Base-by-base conservation (phyloP, 2,888 invertebrate species). In the Tanaodytes sp. region DNA sequence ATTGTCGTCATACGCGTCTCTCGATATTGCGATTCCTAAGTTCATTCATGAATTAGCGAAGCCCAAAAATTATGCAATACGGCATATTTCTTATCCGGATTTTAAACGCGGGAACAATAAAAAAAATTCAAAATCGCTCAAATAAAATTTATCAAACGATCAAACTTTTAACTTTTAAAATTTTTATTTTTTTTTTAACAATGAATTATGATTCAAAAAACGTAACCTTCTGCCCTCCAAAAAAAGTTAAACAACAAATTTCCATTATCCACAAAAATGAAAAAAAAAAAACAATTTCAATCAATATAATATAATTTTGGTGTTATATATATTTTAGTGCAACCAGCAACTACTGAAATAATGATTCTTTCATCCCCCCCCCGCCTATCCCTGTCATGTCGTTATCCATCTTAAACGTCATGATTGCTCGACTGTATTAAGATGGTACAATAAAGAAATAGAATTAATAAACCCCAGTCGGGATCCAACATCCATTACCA, bases 1-100 rank as follows among this genome's bases (percentile, higher is more conserved):
- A 59, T 59, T 66, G 64, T 64, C 52, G 54, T 66, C 51, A 42
- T 64, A 64, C 69, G 64, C 58, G 69, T 58, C 49, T 55, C 51
- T 55, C 49, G 48, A 59, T 55, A 69, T 58, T 55, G 48, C 59
- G 46, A 64, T n/a, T n/a, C n/a, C n/a, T n/a, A n/a, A n/a, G n/a
- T n/a, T n/a, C n/a, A n/a, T n/a, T n/a, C 57, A 43, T 57, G 58
- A 72, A 72, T 71, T 71, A n/a, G n/a, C 55, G 69, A 63, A 65
- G 69, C 63, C 59, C 42, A 49, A 39, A 16, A 31, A 33, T 54
- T 57, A 59, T 23, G 30, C 18, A 42, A 48, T 42, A 27, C 40
- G 45, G 20, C 30, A 36, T 61, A 39, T n/a, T n/a, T n/a, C n/a
- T n/a, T n/a, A n/a, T n/a, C n/a, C n/a, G n/a, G n/a, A n/a, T n/a